Evolutionary conservation across 2,888 invertebrate species (phyloP).

Genomic region (Cordilura impudica): DNA sequence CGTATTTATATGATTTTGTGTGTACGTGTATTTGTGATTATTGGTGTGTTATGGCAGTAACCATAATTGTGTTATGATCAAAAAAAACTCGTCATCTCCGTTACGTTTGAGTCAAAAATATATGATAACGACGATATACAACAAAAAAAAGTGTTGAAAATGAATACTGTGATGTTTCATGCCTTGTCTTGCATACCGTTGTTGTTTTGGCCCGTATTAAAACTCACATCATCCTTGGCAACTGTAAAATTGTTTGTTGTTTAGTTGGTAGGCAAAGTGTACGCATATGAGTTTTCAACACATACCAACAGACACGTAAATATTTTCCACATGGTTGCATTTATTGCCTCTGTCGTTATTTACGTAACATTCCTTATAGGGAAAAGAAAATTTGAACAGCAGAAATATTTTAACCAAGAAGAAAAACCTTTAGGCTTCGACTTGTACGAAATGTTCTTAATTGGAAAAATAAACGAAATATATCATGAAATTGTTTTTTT

Average conservation of each 20-base stretch:
- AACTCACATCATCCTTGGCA: not conserved
- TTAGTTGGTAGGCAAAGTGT: constrained; percentile 17
- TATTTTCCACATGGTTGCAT: constrained; percentile 45
- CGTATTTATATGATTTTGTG: not conserved
- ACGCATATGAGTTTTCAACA: constrained; percentile 33
- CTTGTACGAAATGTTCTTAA: constrained; percentile 57
- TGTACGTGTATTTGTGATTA: not conserved
- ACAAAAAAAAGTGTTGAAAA: not conserved
- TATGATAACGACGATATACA: not conserved
- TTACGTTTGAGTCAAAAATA: constrained; percentile 14
- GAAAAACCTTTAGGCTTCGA: constrained; percentile 44
- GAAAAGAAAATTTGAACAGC: constrained; percentile 7
- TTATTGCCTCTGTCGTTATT: constrained; percentile 46
- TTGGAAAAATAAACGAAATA: constrained; percentile 61
- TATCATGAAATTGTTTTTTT: constrained; percentile 59
- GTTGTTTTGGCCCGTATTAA: not conserved
- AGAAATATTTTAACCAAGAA: constrained; percentile 37
- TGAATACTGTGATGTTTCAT: constrained; percentile 23
- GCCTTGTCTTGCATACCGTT: constrained; percentile 29
- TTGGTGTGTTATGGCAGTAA: constrained; percentile 38
- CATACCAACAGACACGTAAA: constrained; percentile 6
- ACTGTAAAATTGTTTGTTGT: constrained; percentile 28
- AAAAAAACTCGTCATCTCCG: constrained; percentile 48
- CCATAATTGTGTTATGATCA: constrained; percentile 58
- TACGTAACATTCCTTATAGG: constrained; percentile 13